Conservation (phyloP, 2,797 vertebrate genomes). For the Acomys russatus region DNA sequence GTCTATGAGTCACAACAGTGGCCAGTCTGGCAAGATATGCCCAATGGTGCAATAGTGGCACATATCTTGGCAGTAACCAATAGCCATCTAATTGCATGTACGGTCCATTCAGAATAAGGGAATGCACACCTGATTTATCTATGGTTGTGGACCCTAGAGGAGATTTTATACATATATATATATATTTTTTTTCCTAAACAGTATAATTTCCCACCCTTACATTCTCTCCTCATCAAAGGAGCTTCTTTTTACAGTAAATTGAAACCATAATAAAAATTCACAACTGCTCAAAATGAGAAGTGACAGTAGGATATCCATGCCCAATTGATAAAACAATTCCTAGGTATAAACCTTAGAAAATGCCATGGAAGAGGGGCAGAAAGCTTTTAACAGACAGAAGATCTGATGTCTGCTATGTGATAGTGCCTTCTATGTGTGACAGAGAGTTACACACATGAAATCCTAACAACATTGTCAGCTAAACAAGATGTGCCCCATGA, state of each 20-base stretch:
- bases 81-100: background rate
- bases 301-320: background rate
- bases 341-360: background rate
- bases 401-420: background rate
- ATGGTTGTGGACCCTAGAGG: background rate
- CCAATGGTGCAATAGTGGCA: background rate
- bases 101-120: background rate
- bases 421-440: background rate
- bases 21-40: background rate
- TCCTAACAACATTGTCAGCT: background rate
- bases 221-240: background rate
- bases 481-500: background rate
- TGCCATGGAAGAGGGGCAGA: background rate
- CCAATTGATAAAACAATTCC: background rate
- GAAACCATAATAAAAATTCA: background rate
- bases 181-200: background rate
- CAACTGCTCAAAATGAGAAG: background rate
- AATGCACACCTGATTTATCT: background rate
- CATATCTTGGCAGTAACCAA: background rate
- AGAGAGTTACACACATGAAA: background rate
- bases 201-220: background rate
- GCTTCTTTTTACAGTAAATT: background rate
- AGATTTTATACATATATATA: background rate
- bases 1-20: background rate
- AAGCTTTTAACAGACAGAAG: background rate